Conservation (phyloP, 2,888 invertebrate species). For the Criorhina ranunculi region DNA sequence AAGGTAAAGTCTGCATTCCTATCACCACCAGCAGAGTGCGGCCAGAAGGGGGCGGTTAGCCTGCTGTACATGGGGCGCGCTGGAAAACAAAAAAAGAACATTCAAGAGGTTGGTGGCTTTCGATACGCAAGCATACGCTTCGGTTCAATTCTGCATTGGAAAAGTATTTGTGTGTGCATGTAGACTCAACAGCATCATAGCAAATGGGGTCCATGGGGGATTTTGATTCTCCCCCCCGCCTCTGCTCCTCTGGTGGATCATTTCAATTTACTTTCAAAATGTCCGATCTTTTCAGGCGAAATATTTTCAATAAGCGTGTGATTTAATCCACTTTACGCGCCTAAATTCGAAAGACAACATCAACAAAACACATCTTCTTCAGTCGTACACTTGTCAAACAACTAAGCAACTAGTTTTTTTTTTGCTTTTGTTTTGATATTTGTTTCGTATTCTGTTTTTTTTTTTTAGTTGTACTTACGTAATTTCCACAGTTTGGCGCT, state of each 20-base stretch:
- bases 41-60: conserved; percentile 12
- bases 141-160: background rate
- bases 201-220: conserved; percentile 46
- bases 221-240: conserved; percentile 28
- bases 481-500: conserved; percentile 67
- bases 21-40: conserved; percentile 44
- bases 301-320: too few relatives aligned
- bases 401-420: conserved; percentile 70
- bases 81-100: conserved; percentile 67
- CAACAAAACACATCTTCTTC: conserved; percentile 71
- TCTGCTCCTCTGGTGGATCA: conserved; percentile 24
- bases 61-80: conserved; percentile 19
- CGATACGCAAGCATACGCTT: conserved; percentile 12
- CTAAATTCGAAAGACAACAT: conserved; percentile 58
- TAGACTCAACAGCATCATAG: background rate
- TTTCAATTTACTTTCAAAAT: conserved; percentile 52
- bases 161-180: background rate
- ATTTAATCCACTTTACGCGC: conserved; percentile 71
- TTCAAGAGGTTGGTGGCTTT: conserved; percentile 74
- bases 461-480: conserved; percentile 62
- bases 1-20: conserved; percentile 74
- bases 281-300: conserved; percentile 3
- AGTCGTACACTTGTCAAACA: conserved; percentile 68
- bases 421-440: conserved; percentile 68
- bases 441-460: conserved; percentile 21